phyloP scores from a whole-genome alignment of 2,113 vertebrate species.

The Rhadina sibilatrix region DNA sequence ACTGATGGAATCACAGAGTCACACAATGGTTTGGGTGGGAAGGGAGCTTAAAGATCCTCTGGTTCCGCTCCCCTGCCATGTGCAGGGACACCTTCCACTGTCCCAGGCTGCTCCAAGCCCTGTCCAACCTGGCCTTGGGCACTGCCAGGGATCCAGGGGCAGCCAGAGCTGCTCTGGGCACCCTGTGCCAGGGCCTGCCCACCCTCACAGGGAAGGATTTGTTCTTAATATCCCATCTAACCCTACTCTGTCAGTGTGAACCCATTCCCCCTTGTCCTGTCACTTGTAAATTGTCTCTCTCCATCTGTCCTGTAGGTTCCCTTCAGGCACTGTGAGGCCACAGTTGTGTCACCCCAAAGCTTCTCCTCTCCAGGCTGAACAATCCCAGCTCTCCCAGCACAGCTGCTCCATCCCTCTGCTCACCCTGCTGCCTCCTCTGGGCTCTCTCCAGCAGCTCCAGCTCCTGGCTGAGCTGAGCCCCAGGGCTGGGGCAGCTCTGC shows the following conservation, averaged over 20 bases:
- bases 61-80: neutral
- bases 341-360: fast-evolving
- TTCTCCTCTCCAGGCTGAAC: neutral
- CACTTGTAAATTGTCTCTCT: neutral
- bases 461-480: fast-evolving
- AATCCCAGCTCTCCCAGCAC: neutral
- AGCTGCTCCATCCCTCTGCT: neutral
- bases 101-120: fast-evolving
- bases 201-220: neutral
- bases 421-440: neutral
- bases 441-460: neutral
- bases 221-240: neutral
- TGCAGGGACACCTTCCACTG: neutral
- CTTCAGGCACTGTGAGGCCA: neutral
- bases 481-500: neutral
- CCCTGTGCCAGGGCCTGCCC: neutral
- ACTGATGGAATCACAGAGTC: neutral
- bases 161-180: neutral
- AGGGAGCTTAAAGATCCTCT: neutral
- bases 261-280: neutral
- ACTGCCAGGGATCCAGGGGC: neutral
- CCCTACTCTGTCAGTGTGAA: neutral
- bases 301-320: neutral
- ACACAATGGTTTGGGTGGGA: neutral
- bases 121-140: fast-evolving